Percentiles rank a stretch among this genome's conserved stretches.
phyloP scores from a whole-genome alignment of 53 echinoderm and acorn worm species.

The Mesocentrotus franciscanus region DNA sequence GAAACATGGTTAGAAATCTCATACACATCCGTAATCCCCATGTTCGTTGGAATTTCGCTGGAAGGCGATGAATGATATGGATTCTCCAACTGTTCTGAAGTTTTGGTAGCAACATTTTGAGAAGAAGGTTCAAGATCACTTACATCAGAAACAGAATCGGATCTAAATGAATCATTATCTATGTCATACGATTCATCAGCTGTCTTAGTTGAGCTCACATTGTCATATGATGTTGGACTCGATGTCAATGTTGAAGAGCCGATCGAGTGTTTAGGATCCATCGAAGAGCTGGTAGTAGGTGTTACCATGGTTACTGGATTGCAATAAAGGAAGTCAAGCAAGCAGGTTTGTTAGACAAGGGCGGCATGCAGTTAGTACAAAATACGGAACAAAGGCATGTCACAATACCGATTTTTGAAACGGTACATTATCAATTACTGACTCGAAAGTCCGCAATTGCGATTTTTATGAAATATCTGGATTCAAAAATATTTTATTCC shows the following conservation, averaged over 20 bases:
- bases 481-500: neutral
- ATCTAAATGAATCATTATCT: neutral
- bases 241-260: neutral
- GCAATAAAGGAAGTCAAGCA: constrained; percentile 10
- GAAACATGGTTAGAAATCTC: neutral
- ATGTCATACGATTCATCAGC: neutral
- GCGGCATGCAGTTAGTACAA: constrained; percentile 35
- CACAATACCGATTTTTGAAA: neutral
- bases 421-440: neutral
- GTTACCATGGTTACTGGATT: neutral
- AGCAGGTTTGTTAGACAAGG: constrained; percentile 11
- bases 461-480: neutral
- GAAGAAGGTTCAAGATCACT: neutral
- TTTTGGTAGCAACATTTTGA: neutral
- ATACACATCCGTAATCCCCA: neutral
- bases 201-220: neutral
- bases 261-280: neutral
- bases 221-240: neutral
- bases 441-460: neutral
- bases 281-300: neutral
- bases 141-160: neutral
- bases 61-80: neutral
- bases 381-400: neutral
- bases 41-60: neutral
- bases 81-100: neutral